A percentile compares a stretch with the other conserved stretches of the same genome.
These are phyloP conservation scores for Epizoanthus stellaris DNA, from an alignment of 92 coral and sea anemone species.

Conservation along the genomic window DNA sequence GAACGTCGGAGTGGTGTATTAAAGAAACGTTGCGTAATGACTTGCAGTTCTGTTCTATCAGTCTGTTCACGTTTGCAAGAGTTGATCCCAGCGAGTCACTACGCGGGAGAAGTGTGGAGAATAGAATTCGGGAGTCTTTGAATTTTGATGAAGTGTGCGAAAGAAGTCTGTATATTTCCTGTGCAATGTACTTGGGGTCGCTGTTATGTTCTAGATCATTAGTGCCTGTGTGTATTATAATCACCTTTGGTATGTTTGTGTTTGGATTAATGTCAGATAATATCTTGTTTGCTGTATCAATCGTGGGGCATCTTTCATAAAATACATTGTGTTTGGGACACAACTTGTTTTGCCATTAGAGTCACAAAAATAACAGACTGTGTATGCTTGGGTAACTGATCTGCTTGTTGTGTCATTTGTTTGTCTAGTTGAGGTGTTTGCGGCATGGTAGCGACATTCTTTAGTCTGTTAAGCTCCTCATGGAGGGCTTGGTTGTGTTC, in stretches of 20 bases:
- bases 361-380: slow-evolving; percentile 2
- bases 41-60: neutral
- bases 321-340: slow-evolving; percentile 10
- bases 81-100: slow-evolving; percentile 2
- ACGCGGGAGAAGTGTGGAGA: slow-evolving; percentile 1
- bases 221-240: no score
- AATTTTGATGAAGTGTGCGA: no score
- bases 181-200: neutral
- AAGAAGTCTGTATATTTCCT: neutral
- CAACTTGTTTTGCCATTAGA: neutral
- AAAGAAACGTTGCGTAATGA: neutral
- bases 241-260: no score
- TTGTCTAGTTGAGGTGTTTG: slow-evolving; percentile 5
- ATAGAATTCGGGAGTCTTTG: no score
- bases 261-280: no score
- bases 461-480: neutral
- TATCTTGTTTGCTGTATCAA: neutral
- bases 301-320: slow-evolving; percentile 12
- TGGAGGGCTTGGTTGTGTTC: neutral
- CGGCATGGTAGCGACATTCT: slow-evolving; percentile 10
- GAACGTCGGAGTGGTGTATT: no score
- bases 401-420: slow-evolving; percentile 13
- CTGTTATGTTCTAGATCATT: no score
- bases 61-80: neutral
- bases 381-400: slow-evolving; percentile 11